Evolutionary conservation across 2,797 vertebrate species (phyloP).

Genomic region (Neoniphon sammara): DNA sequence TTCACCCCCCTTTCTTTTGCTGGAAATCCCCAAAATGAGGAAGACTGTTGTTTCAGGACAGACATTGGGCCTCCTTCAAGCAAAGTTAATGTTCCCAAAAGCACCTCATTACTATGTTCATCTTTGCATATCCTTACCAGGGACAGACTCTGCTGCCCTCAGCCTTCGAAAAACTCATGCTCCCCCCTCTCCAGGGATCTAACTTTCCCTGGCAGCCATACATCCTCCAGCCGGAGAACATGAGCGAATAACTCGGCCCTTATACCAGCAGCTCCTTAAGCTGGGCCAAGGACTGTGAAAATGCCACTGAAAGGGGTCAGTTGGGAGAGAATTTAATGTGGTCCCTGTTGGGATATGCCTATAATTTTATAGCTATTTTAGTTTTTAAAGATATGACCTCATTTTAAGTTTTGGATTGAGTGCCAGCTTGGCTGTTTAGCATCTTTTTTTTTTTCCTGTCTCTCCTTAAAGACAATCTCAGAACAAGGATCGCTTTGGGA

Average conservation of each 20-base stretch:
- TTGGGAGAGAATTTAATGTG: background rate
- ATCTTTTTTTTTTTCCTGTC: background rate
- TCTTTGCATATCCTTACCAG: no score
- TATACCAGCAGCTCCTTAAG: no score
- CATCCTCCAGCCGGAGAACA: no score
- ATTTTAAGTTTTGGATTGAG: background rate
- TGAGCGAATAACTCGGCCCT: no score
- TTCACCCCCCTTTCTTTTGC: background rate
- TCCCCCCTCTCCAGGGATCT: no score
- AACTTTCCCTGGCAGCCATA: no score
- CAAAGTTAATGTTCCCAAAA: no score
- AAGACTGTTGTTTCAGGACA: background rate
- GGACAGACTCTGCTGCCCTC: no score
- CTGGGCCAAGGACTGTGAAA: no score
- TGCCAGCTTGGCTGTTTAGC: background rate
- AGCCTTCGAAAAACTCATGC: no score
- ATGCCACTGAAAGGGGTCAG: background rate
- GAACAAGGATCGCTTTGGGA: background rate
- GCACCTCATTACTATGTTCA: no score
- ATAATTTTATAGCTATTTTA: constrained; percentile 2
- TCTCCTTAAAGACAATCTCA: background rate
- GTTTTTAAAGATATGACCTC: background rate
- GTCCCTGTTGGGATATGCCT: background rate
- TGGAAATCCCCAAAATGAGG: background rate
- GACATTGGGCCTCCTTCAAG: no score